Evolutionary conservation across 92 coral and sea anemone genomes (phyloP).

Genomic region (Zoanthus sansibaricus): DNA sequence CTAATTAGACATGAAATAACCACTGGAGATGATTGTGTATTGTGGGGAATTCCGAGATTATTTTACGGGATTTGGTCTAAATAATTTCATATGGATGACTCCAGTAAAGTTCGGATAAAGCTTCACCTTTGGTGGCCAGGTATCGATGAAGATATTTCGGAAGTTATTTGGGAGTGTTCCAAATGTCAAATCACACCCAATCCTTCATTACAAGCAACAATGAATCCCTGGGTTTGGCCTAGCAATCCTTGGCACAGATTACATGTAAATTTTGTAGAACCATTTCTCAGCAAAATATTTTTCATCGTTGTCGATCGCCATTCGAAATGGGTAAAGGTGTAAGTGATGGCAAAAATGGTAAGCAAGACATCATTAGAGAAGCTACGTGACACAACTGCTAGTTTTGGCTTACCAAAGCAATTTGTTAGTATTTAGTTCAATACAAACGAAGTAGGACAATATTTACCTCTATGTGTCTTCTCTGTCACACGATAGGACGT

Average conservation of each 20-base stretch:
- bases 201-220: neutral
- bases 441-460: neutral
- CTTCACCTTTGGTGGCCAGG: neutral
- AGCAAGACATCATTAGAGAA: neutral
- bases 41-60: too few species aligned
- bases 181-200: neutral
- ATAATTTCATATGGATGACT: neutral
- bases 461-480: neutral
- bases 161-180: neutral
- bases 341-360: neutral
- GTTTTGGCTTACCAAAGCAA: neutral
- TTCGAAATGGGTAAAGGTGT: too few species aligned
- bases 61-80: neutral
- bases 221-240: too few species aligned
- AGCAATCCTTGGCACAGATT: too few species aligned
- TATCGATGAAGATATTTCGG: too few species aligned
- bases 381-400: neutral
- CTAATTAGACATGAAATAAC: too few species aligned
- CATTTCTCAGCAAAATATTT: too few species aligned
- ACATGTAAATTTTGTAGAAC: too few species aligned
- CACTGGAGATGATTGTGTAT: too few species aligned
- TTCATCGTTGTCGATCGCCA: too few species aligned
- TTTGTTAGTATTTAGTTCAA: neutral
- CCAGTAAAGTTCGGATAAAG: too few species aligned
- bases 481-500: conserved; percentile 67